A percentile compares a stretch with the other conserved stretches of the same genome.
phyloP scores from a whole-genome alignment of 2,113 vertebrate genomes.

The Protobothrops mucrosquamatus region DNA sequence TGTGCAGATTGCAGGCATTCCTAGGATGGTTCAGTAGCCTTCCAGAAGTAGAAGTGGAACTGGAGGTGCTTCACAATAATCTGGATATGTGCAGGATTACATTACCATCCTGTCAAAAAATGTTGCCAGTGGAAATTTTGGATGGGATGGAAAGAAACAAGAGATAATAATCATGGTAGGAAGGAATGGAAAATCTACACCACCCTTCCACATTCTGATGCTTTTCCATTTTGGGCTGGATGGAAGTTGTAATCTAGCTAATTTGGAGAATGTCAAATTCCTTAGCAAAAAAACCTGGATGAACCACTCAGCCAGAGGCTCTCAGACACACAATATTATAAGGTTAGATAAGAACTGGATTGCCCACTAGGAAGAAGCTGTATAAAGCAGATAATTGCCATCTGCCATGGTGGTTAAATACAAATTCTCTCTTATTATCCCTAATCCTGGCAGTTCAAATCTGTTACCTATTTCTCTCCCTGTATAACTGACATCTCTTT shows the following conservation, averaged over 20 bases:
- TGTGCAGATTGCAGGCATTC: background rate
- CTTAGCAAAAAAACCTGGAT: background rate
- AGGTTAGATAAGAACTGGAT: background rate
- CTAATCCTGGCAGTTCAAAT: background rate
- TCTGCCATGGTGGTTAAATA: background rate
- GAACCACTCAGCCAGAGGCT: background rate
- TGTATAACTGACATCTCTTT: background rate
- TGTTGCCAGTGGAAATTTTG: background rate
- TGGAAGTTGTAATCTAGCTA: background rate
- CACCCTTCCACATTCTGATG: background rate
- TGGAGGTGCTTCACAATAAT: background rate
- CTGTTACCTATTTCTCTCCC: background rate
- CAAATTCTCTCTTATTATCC: background rate
- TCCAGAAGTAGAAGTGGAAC: background rate
- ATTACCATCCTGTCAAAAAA: background rate
- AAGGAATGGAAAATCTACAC: background rate
- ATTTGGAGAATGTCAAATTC: background rate
- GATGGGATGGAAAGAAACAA: background rate
- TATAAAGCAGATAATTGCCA: background rate
- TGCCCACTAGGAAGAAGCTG: background rate
- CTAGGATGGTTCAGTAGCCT: background rate
- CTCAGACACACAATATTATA: background rate
- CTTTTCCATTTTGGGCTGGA: background rate
- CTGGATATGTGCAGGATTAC: background rate
- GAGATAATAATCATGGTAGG: background rate